phyloP scores from a whole-genome alignment of 1,140 invertebrate species.

The Oncopodura yosiiana region DNA sequence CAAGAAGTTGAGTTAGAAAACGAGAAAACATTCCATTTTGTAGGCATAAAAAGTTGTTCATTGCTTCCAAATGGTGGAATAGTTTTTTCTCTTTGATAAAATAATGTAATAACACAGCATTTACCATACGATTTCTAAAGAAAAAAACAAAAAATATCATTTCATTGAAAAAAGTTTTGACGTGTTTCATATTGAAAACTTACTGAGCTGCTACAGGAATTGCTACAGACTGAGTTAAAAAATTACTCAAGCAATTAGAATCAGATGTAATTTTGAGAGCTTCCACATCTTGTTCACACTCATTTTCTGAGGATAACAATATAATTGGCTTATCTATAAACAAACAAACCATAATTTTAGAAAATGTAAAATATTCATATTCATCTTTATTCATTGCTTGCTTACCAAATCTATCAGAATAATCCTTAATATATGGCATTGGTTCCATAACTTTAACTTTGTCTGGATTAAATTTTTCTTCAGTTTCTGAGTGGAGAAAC shows the following conservation, averaged over 20 bases:
- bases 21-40: constrained; percentile 32
- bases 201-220: constrained; percentile 27
- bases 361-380: neutral
- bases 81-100: constrained; percentile 26
- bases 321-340: no score
- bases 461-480: constrained; percentile 21
- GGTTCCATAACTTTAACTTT: constrained; percentile 11
- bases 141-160: neutral
- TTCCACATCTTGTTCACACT: neutral
- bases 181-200: neutral
- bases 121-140: constrained; percentile 23
- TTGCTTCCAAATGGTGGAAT: constrained; percentile 21
- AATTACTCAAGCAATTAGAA: constrained; percentile 11
- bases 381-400: neutral
- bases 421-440: constrained; percentile 2
- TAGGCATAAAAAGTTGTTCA: constrained; percentile 27
- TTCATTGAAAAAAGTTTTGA: no score
- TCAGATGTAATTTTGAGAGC: constrained; percentile 1
- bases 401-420: neutral
- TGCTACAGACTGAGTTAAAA: constrained; percentile 18
- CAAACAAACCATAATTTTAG: no score
- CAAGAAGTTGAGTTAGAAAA: constrained; percentile 11
- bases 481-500: neutral
- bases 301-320: neutral
- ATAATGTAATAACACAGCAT: constrained; percentile 21